A percentile compares a stretch with the other conserved stretches of the same genome.
phyloP scores from a whole-genome alignment of 2,113 vertebrate species.

The Neodontobutis hainanensis region DNA sequence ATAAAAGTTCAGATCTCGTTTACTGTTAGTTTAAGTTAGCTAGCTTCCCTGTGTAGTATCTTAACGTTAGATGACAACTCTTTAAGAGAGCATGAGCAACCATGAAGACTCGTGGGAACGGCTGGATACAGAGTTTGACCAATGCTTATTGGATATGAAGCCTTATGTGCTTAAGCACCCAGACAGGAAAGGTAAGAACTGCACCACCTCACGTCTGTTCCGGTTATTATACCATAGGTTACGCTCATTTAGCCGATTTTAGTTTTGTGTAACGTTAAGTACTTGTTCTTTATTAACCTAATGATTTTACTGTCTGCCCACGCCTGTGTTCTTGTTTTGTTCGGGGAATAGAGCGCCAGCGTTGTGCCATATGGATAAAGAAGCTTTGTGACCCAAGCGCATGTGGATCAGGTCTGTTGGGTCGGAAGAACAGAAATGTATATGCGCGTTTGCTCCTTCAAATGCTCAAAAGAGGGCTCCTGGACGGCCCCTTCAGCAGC shows the following conservation, averaged over 20 bases:
- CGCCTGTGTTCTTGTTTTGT: neutral
- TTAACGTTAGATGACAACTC: too few relatives aligned
- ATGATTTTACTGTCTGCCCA: neutral
- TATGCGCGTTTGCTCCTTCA: constrained; percentile 88
- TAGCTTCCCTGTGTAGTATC: neutral
- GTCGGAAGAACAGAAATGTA: constrained; percentile 87
- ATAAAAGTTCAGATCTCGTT: neutral
- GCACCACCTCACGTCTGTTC: neutral
- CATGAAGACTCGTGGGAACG: constrained; percentile 82
- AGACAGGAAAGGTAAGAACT: constrained; percentile 82
- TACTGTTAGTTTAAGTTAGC: neutral
- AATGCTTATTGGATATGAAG: constrained; percentile 89
- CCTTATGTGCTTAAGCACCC: constrained; percentile 86
- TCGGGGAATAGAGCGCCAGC: constrained; percentile 81
- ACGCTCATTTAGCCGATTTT: too few relatives aligned
- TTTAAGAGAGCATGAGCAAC: constrained; percentile 75
- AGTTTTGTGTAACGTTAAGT: too few relatives aligned
- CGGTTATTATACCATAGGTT: neutral
- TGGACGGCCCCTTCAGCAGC: constrained; percentile 87
- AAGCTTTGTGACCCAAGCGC: constrained; percentile 88
- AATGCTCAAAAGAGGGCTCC: constrained; percentile 86
- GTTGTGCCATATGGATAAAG: constrained; percentile 91
- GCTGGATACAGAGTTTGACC: constrained; percentile 89
- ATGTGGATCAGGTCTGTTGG: constrained; percentile 78
- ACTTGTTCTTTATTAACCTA: too few relatives aligned